Evolutionary conservation across 2,113 vertebrate species (phyloP).

Genomic region (Conger conger): DNA sequence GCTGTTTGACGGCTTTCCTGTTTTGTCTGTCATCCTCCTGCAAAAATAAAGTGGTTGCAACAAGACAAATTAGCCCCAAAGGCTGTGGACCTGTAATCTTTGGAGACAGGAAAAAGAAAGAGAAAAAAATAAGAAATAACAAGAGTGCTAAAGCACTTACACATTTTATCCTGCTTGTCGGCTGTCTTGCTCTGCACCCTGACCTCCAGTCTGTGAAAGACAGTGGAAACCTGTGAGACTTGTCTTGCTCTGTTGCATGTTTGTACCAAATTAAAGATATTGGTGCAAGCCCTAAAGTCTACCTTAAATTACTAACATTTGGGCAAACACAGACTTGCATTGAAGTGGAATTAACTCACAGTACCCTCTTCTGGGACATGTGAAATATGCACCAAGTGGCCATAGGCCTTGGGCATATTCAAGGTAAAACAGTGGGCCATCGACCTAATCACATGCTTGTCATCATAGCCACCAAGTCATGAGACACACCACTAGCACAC

Average conservation of each 20-base stretch:
- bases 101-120: not conserved
- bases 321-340: not conserved
- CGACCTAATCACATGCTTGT: not conserved
- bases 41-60: slow-evolving; percentile 1
- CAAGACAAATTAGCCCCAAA: not conserved
- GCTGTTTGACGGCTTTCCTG: slow-evolving; percentile 25
- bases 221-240: slow-evolving; percentile 16
- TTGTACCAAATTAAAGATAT: not conserved
- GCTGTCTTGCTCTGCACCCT: not conserved
- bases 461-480: slow-evolving; percentile 8
- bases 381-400: not conserved
- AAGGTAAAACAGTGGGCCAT: not conserved
- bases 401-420: not conserved
- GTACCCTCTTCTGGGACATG: not conserved
- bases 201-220: slow-evolving; percentile 17
- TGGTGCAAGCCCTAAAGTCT: not conserved
- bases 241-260: not conserved
- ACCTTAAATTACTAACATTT: not conserved
- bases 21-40: slow-evolving; percentile 13
- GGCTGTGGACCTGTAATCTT: slow-evolving; percentile 8
- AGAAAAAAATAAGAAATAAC: not conserved
- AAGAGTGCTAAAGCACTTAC: slow-evolving; percentile 22
- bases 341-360: not conserved
- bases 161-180: not conserved
- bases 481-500: not conserved